These are phyloP conservation scores for Chaenogobius annularis DNA, from an alignment of 2,113 vertebrate genomes.

Conservation along the genomic window DNA sequence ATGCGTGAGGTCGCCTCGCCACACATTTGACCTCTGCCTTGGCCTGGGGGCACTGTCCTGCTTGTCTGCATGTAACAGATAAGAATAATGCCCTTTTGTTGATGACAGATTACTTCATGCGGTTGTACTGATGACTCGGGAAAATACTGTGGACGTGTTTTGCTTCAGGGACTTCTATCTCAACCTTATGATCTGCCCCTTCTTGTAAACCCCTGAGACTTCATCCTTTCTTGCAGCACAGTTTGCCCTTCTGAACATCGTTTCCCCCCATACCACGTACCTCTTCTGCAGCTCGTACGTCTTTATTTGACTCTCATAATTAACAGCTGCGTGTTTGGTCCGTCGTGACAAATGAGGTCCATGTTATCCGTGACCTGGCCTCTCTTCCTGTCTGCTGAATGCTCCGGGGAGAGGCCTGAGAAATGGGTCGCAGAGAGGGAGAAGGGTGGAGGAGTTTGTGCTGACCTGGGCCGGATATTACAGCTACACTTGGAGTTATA, in stretches of 20 bases:
- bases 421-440: conserved; percentile 53
- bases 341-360: conserved; percentile 72
- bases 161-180: neutral
- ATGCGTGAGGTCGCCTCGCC: too few relatives aligned
- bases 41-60: too few relatives aligned
- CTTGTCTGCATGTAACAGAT: too few relatives aligned
- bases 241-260: neutral
- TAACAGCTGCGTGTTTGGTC: conserved; percentile 63
- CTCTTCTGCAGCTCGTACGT: conserved; percentile 45
- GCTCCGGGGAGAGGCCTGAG: conserved; percentile 59
- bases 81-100: too few relatives aligned
- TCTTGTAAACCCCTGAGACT: neutral
- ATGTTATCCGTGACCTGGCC: conserved; percentile 69
- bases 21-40: too few relatives aligned
- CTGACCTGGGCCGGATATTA: conserved; percentile 63
- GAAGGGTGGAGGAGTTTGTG: conserved; percentile 30
- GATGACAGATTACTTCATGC: too few relatives aligned
- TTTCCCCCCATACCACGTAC: neutral
- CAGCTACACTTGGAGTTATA: conserved; percentile 51
- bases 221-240: neutral
- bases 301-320: conserved; percentile 66
- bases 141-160: neutral
- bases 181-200: neutral
- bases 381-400: conserved; percentile 68
- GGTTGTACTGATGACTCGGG: neutral